Evolutionary conservation across 2,797 vertebrate species (phyloP).

Genomic region (Enoplosus armatus): DNA sequence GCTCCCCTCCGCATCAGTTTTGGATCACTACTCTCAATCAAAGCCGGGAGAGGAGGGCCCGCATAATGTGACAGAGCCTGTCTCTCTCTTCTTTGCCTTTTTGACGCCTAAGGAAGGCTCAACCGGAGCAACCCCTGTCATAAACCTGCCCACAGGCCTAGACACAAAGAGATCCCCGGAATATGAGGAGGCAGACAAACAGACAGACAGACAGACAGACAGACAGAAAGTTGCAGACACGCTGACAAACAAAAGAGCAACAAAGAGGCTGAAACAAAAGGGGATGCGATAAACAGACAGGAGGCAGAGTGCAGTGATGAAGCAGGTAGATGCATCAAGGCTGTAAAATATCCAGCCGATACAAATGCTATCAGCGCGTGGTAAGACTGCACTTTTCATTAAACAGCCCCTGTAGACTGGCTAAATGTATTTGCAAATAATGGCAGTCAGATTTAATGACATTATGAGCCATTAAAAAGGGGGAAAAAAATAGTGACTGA

Average conservation of each 20-base stretch:
- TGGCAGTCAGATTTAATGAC: slow-evolving; percentile 81
- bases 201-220: slow-evolving; percentile 49
- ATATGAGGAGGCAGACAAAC: slow-evolving; percentile 61
- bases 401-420: slow-evolving; percentile 69
- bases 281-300: slow-evolving; percentile 42
- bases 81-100: slow-evolving; percentile 75
- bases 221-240: slow-evolving; percentile 55
- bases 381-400: slow-evolving; percentile 85
- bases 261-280: slow-evolving; percentile 13
- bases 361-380: slow-evolving; percentile 65
- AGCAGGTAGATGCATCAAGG: slow-evolving; percentile 69
- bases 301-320: slow-evolving; percentile 31
- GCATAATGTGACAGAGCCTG: slow-evolving; percentile 87
- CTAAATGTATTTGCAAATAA: slow-evolving; percentile 81
- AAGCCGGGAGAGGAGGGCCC: slow-evolving; percentile 75
- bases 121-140: slow-evolving; percentile 77
- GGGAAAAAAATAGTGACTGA: slow-evolving; percentile 70
- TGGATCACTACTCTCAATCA: slow-evolving; percentile 90
- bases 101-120: slow-evolving; percentile 75
- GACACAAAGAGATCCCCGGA: slow-evolving; percentile 72
- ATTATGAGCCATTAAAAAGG: slow-evolving; percentile 82
- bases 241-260: slow-evolving; percentile 62
- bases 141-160: slow-evolving; percentile 76
- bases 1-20: slow-evolving; percentile 85
- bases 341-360: slow-evolving; percentile 69